A percentile compares a stretch with the other conserved stretches of the same genome.
Conservation (phyloP, 1,140 invertebrate species). For the honey bee (Apis mellifera) region Amel_HAv3.1 CM009931.2:26472001-26472500, state of each 20-base stretch:
- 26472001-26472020: slow-evolving; percentile 50
- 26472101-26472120: slow-evolving; percentile 73
- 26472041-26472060: slow-evolving; percentile 22
- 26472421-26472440: not conserved
- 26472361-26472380: not conserved
- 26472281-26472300: slow-evolving; percentile 69
- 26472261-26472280: slow-evolving; percentile 73
- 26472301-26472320: slow-evolving; percentile 29
- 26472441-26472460: no score
- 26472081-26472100: slow-evolving; percentile 60
- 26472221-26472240: slow-evolving; percentile 35
- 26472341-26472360: not conserved
- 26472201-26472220: slow-evolving; percentile 52
- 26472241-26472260: slow-evolving; percentile 9
- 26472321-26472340: slow-evolving; percentile 35
- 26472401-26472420: no score
- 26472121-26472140: slow-evolving; percentile 78
- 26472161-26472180: slow-evolving; percentile 78
- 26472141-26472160: slow-evolving; percentile 74
- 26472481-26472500: not conserved
- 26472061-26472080: slow-evolving; percentile 44
- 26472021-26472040: not conserved
- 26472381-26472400: not conserved
- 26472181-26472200: slow-evolving; percentile 76
- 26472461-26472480: not conserved